Conservation (phyloP, 2,888 invertebrate species). For the Syrphus vitripennis region DNA sequence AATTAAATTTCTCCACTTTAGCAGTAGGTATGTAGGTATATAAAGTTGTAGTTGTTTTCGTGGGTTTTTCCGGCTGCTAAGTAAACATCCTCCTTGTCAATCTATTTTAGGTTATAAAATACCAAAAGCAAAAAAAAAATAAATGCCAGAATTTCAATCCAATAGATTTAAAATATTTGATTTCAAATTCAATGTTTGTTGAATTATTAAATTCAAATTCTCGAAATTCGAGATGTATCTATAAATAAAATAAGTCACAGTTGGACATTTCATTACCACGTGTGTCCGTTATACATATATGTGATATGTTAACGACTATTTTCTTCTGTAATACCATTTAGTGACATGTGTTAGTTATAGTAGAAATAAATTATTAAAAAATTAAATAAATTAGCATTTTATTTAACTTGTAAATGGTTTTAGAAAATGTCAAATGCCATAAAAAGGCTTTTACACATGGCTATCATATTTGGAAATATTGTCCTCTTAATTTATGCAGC, state of each 20-base stretch:
- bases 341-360: not conserved
- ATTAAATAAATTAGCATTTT: not conserved
- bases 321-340: not conserved
- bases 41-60: not conserved
- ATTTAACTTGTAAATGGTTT: not conserved
- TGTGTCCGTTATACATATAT: not conserved
- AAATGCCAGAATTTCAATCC: not conserved
- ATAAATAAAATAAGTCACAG: constrained; percentile 2
- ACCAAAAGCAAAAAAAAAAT: no score
- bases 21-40: not conserved
- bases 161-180: not conserved
- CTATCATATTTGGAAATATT: not conserved
- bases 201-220: not conserved
- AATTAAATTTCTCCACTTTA: constrained; percentile 12
- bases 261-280: constrained; percentile 1
- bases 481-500: not conserved
- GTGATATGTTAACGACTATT: not conserved
- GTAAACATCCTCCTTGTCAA: constrained; percentile 2
- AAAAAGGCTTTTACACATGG: not conserved
- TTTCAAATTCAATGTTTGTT: not conserved
- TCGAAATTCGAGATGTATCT: not conserved
- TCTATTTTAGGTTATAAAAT: not conserved
- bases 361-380: not conserved
- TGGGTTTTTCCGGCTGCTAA: constrained; percentile 30
- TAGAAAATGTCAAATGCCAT: not conserved